phyloP scores from a whole-genome alignment of 2,113 vertebrate genomes.

The Cisticola juncidis region DNA sequence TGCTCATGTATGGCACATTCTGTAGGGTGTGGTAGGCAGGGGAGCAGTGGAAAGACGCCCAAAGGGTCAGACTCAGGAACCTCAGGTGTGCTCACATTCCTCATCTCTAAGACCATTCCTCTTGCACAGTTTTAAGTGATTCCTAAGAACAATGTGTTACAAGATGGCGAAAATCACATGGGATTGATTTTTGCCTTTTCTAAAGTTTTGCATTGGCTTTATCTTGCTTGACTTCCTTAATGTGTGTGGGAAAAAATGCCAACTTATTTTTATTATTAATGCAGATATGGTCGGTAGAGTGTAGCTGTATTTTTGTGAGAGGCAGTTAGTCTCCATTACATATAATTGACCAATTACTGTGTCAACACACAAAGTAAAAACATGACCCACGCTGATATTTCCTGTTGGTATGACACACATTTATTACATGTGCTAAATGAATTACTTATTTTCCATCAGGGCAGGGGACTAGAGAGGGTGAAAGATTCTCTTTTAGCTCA shows the following conservation, averaged over 20 bases:
- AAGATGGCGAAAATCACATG: not conserved
- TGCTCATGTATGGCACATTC: not conserved
- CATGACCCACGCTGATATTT: not conserved
- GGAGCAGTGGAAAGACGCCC: fast-evolving
- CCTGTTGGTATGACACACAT: not conserved
- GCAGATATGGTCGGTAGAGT: not conserved
- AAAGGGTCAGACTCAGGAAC: not conserved
- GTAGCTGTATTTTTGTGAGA: not conserved
- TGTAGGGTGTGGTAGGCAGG: not conserved
- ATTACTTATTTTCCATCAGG: not conserved
- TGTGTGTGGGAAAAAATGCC: not conserved
- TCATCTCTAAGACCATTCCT: not conserved
- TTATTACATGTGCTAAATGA: not conserved
- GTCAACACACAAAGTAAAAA: slow-evolving; percentile 22
- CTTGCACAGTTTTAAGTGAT: not conserved
- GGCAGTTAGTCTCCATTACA: slow-evolving; percentile 15
- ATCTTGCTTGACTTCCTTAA: not conserved
- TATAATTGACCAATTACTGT: slow-evolving; percentile 38
- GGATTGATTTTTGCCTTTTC: not conserved
- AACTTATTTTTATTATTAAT: not conserved
- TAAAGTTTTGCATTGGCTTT: not conserved
- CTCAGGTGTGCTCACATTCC: not conserved
- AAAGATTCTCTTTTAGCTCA: not conserved
- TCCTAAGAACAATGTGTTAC: not conserved
- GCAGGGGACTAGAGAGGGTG: not conserved